Base-by-base conservation (phyloP, 2,113 vertebrate genomes). In the Ceyx margarethae region DNA sequence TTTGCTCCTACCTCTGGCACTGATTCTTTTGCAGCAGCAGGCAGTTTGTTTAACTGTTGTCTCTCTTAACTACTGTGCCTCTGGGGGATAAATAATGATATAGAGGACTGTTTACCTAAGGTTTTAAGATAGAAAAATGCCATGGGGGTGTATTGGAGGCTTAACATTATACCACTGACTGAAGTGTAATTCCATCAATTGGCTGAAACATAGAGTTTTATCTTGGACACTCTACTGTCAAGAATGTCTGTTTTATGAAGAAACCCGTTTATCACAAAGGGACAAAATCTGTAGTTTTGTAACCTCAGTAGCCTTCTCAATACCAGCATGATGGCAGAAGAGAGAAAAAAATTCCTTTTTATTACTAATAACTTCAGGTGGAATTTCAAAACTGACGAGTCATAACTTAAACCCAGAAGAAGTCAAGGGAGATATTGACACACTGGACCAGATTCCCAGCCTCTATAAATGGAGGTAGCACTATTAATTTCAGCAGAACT, bases 341-440 rank as follows among this genome's bases (percentile, higher is more conserved):
- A 79, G 40, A 58, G 31, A 87, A 45, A 60, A 60, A 85, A 85
- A 90, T 91, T 88, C 53, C 76, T 82, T 78, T 67, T 66, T 81
- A 9, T 80, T 92, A 23, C 68, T 75, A 72, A 83, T 68, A 93
- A 75, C 16, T 83, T 65, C 88, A 86, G 68, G 53, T 79, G 73
- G 57, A 91, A 33, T 91, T 94, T 89, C 89, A 53, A 87, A 91
- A 74, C n/a, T 25, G 72, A 77, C 15, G 40, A 74, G n/a, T 50
- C 72, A 33, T 90, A 93, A 83, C 42, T 93, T 88, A 75, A 66
- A 53, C 25, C 57, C 56, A 71, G 75, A 75, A 83, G 87, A 75
- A n/a, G 33, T n/a, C 84, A 76, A 3, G 37, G 61, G 67, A 71
- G 60, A 71, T 72, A 74, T 54, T 76, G 90, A 69, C 50, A 40